Base-by-base conservation (phyloP, 2,113 vertebrate genomes). In the Passer domesticus region DNA sequence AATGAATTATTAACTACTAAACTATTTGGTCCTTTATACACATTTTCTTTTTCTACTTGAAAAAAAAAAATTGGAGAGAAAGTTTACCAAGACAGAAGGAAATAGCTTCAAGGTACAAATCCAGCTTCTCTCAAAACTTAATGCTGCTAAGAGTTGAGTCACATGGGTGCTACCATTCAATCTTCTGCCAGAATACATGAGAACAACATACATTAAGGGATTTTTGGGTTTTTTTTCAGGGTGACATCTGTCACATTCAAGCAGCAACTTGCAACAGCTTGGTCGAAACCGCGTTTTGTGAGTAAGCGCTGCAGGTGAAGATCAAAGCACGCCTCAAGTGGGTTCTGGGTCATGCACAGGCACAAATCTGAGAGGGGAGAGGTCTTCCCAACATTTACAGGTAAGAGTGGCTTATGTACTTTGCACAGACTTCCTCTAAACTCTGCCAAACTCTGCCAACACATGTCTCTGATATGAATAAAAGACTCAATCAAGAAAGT, bases 401-500 rank as follows among this genome's bases (percentile, higher is more conserved):
- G 52, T 30, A 83, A 77, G 59, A 72, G 27, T 12, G 88, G 67
- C 82, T 83, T 49, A 4, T 49, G 55, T 70, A 2, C 62, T 95
- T 91, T 68, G 25, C 78, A 75, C 33, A 60, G 73, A 78, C 66
- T 95, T 96, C 95, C 89, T 86, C 50, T 69, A 77, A 88, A 23
- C 44, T 31, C 47, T 63, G 90, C 90, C 92, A 74, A 33, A 10
- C 21, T 69, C 44, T 77, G 87, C 97, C 96, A 95, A 31, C 60
- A 49, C 76, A 46, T 19, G n/a, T 31, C 56, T 83, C 27, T 49
- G 35, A 33, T 27, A 92, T 69, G 93, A 73, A 53, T 50, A 72
- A 84, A 63, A 70, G n/a, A 7, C 44, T 87, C 64, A 41, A 7
- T 31, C 49, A 77, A 37, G 55, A 59, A 80, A 52, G 17, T 2